These are phyloP conservation scores for Clepsis dumicolana DNA, from an alignment of 2,888 invertebrate genomes.

Conservation along the genomic window DNA sequence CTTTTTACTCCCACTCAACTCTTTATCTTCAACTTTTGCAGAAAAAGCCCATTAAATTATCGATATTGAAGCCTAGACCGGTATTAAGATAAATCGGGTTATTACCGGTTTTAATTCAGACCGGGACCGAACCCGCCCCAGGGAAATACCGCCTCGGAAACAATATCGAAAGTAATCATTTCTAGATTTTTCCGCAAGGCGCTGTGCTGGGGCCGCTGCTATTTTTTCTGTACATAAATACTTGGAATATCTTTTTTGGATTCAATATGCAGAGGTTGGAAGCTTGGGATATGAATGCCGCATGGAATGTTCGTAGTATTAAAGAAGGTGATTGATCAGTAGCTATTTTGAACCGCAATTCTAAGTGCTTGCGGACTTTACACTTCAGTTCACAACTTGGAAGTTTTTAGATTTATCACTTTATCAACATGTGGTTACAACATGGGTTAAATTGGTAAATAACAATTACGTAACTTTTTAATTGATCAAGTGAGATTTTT, in stretches of 20 bases:
- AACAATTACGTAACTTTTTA: no score
- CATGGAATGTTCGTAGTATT: not conserved
- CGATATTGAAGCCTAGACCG: conserved; percentile 19
- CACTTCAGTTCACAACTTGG: no score
- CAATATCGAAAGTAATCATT: conserved; percentile 49
- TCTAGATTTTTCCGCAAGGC: conserved; percentile 45
- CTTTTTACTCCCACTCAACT: not conserved
- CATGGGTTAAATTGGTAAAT: no score
- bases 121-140: conserved; percentile 44
- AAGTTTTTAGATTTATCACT: no score
- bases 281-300: not conserved
- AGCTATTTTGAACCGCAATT: no score
- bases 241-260: not conserved
- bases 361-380: no score
- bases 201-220: not conserved
- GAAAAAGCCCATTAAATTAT: conserved; percentile 24
- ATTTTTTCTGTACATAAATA: conserved; percentile 8
- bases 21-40: not conserved
- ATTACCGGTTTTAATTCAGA: conserved; percentile 56
- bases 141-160: conserved; percentile 49
- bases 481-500: no score
- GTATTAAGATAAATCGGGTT: conserved; percentile 27
- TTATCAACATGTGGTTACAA: no score
- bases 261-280: not conserved
- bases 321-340: no score